A percentile compares a stretch with the other conserved stretches of the same genome.
Conservation (phyloP, 1,140 invertebrate genomes). For the Caenorhabditis remanei region DNA sequence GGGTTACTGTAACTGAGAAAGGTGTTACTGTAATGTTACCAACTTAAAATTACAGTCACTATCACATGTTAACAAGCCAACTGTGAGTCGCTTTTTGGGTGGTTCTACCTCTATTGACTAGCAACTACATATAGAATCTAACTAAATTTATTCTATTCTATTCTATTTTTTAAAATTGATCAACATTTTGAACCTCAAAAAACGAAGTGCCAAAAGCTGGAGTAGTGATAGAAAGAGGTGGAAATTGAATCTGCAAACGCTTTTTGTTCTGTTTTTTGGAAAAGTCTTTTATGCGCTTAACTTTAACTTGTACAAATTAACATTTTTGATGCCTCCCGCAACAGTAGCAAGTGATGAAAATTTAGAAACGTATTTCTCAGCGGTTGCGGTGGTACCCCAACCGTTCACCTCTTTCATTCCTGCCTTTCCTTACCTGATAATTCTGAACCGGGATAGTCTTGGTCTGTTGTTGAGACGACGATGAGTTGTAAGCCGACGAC, state of each 20-base stretch:
- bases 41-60: background rate
- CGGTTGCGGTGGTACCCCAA: too few relatives aligned
- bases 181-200: conserved; percentile 18
- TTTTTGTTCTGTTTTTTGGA: background rate
- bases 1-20: background rate
- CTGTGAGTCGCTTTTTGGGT: background rate
- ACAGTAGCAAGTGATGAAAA: too few relatives aligned
- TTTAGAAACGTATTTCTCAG: too few relatives aligned
- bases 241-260: background rate
- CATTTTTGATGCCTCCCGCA: too few relatives aligned
- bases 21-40: background rate
- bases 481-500: conserved; percentile 18
- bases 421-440: background rate
- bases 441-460: conserved; percentile 43
- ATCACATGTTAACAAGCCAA: background rate
- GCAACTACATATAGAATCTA: background rate
- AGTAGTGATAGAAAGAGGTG: conserved; percentile 35
- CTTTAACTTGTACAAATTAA: too few relatives aligned
- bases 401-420: too few relatives aligned
- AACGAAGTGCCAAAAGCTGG: conserved; percentile 27
- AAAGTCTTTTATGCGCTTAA: background rate
- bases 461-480: conserved; percentile 29
- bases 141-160: background rate
- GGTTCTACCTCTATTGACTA: too few relatives aligned
- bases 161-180: background rate